Evolutionary conservation across 2,888 invertebrate species (phyloP).

Genomic region (Agonopterix subpropinquella): DNA sequence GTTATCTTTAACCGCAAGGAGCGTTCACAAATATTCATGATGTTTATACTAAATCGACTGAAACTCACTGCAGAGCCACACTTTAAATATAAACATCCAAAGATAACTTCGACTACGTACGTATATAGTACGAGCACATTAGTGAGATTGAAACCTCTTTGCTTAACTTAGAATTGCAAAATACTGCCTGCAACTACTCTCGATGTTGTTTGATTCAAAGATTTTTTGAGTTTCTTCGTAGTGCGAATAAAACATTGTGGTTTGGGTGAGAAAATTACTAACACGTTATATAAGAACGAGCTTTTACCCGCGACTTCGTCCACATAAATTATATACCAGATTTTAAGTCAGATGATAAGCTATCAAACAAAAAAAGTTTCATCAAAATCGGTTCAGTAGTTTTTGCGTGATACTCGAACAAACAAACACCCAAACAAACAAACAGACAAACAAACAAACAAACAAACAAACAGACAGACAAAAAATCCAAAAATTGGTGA

Average conservation of each 20-base stretch:
- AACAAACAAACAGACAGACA: too few relatives aligned
- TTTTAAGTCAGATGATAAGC: too few relatives aligned
- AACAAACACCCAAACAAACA: too few relatives aligned
- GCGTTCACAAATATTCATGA: conserved; percentile 1
- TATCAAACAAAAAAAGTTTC: too few relatives aligned
- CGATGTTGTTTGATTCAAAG: conserved; percentile 55
- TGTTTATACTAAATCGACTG: conserved; percentile 2
- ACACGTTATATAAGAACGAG: too few relatives aligned
- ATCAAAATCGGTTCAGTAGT: too few relatives aligned
- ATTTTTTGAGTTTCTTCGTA: conserved; percentile 23
- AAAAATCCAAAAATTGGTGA: too few relatives aligned
- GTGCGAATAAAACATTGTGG: background rate
- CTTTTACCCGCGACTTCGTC: too few relatives aligned
- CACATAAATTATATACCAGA: too few relatives aligned
- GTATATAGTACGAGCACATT: conserved; percentile 43
- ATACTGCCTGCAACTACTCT: conserved; percentile 54
- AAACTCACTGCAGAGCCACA: background rate
- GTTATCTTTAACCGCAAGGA: background rate
- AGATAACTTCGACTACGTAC: background rate
- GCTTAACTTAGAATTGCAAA: conserved; percentile 68
- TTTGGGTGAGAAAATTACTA: too few relatives aligned
- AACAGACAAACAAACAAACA: too few relatives aligned
- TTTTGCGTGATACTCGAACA: too few relatives aligned
- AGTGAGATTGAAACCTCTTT: conserved; percentile 68
- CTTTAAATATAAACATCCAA: background rate